Conservation (phyloP, 2,888 invertebrate genomes). For the Drosophila recens region DNA sequence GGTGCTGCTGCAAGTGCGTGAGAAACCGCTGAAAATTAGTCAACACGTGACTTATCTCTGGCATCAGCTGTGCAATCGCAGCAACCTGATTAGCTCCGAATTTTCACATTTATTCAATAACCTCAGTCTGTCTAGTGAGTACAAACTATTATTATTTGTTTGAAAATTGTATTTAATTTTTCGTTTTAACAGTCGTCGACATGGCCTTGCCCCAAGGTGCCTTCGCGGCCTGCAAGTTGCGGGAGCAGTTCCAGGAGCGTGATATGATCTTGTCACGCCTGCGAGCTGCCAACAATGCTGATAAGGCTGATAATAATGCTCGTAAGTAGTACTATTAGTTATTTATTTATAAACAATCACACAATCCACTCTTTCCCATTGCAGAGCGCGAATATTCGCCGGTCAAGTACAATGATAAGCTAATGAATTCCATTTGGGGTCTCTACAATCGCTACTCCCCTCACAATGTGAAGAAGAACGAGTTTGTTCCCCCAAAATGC, state of each 20-base stretch:
- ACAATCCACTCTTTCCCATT: slow-evolving; percentile 42
- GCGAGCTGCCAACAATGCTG: slow-evolving; percentile 54
- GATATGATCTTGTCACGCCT: slow-evolving; percentile 87
- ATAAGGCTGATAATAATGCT: slow-evolving; percentile 81
- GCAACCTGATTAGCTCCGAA: slow-evolving; percentile 44
- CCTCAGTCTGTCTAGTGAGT: slow-evolving; percentile 53
- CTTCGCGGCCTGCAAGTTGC: slow-evolving; percentile 90
- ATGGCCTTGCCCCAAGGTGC: slow-evolving; percentile 93
- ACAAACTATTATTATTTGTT: too few relatives aligned
- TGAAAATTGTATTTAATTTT: not conserved
- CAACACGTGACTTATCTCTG: slow-evolving; percentile 51
- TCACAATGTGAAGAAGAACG: slow-evolving; percentile 93
- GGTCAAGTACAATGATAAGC: slow-evolving; percentile 92
- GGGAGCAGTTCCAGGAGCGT: slow-evolving; percentile 83
- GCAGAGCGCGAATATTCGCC: slow-evolving; percentile 89
- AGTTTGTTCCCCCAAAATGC: slow-evolving; percentile 63
- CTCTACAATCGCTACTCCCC: slow-evolving; percentile 94
- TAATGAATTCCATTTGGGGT: slow-evolving; percentile 97
- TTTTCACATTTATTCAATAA: slow-evolving; percentile 33
- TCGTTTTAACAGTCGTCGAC: slow-evolving; percentile 43
- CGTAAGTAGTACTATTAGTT: slow-evolving; percentile 73
- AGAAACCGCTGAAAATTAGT: slow-evolving; percentile 54
- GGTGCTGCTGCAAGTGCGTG: slow-evolving; percentile 59
- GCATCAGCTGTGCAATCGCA: slow-evolving; percentile 32
- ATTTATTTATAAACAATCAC: not conserved